Evolutionary conservation across 1,140 invertebrate species (phyloP).

Genomic region (Episyrphus balteatus): DNA sequence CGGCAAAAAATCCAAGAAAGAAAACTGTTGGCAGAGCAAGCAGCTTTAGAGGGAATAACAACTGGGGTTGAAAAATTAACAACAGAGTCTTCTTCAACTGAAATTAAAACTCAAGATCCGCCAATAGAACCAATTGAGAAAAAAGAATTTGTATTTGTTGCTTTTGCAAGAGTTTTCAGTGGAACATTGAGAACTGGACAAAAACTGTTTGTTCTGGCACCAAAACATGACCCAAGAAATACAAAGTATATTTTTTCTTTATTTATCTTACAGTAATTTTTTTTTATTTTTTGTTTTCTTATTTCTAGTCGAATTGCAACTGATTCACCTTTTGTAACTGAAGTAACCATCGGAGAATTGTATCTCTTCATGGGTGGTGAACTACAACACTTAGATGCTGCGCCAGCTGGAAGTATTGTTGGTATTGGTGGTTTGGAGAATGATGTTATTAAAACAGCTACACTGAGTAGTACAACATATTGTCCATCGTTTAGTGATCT

Average conservation of each 20-base stretch:
- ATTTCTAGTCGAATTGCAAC: constrained; percentile 9
- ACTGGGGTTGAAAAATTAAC: constrained; percentile 36
- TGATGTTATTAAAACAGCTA: constrained; percentile 81
- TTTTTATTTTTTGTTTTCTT: not conserved
- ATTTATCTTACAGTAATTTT: not conserved
- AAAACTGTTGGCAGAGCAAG: constrained; percentile 38
- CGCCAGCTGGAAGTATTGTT: constrained; percentile 81
- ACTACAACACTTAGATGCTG: constrained; percentile 64
- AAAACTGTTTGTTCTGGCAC: constrained; percentile 72
- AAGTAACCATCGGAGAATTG: constrained; percentile 53
- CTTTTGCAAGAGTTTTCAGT: constrained; percentile 89
- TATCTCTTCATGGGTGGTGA: constrained; percentile 94
- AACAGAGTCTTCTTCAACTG: constrained; percentile 10
- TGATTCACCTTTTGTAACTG: constrained; percentile 42
- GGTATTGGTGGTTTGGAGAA: constrained; percentile 82
- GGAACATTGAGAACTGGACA: constrained; percentile 70
- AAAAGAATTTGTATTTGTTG: constrained; percentile 68
- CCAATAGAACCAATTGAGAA: constrained; percentile 30
- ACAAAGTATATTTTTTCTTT: constrained; percentile 5
- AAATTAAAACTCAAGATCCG: constrained; percentile 14
- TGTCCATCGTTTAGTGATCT: constrained; percentile 86
- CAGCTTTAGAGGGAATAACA: constrained; percentile 42
- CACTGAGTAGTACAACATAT: constrained; percentile 69
- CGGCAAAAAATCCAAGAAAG: constrained; percentile 49
- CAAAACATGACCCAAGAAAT: constrained; percentile 76